Evolutionary conservation across 1,140 invertebrate genomes (phyloP).

Genomic region (Stenopsyche tienmushanensis): DNA sequence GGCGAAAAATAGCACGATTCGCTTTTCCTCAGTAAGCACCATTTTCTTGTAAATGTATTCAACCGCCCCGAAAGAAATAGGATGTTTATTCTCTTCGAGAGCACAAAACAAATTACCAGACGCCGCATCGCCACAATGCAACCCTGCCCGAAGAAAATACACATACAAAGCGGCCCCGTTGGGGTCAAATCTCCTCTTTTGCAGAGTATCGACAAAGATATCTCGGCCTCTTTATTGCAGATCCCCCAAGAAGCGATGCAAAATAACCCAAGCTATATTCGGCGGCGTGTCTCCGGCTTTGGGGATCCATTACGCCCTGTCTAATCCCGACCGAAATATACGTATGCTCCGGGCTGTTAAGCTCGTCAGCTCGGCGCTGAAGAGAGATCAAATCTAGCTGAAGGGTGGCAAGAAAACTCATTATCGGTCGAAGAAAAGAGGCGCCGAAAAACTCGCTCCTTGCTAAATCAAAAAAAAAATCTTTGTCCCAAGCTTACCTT

Average conservation of each 20-base stretch:
- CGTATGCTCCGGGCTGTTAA: not conserved
- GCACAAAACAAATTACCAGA: no score
- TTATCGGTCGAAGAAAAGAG: slow-evolving; percentile 31
- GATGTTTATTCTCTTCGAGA: no score
- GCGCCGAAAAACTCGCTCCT: slow-evolving; percentile 12
- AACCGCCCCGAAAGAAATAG: no score
- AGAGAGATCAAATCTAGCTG: slow-evolving; percentile 18
- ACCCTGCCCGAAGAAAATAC: no score
- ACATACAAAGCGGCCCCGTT: no score
- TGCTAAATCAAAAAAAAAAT: slow-evolving; percentile 37
- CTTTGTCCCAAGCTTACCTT: slow-evolving; percentile 38
- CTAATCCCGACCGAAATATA: not conserved
- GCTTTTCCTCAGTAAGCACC: no score
- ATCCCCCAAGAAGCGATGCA: not conserved
- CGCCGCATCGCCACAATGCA: no score
- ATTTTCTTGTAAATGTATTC: no score
- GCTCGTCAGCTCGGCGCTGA: not conserved
- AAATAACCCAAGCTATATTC: slow-evolving; percentile 1
- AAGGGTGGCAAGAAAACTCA: slow-evolving; percentile 34
- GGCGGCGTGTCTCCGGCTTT: not conserved
- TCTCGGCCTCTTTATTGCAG: no score
- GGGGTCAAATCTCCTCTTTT: no score
- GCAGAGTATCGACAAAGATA: no score
- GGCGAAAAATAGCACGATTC: no score
- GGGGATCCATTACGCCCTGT: slow-evolving; percentile 10